Conservation (phyloP, 1,140 invertebrate species). For the Bathynomus jamesi region DNA sequence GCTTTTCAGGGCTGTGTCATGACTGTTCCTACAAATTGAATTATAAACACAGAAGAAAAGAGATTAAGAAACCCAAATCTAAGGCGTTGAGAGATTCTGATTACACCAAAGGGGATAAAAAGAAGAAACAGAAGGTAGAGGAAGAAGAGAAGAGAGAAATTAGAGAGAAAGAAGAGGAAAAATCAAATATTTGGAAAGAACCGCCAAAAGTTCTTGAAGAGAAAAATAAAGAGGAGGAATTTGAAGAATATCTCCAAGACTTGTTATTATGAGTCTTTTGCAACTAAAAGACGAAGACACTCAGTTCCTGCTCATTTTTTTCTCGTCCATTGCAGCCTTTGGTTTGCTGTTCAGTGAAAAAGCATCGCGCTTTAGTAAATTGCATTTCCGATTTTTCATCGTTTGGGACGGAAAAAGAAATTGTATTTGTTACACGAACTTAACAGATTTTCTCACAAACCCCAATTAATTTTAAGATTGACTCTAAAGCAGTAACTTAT, state of each 20-base stretch:
- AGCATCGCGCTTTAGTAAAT: too few species aligned
- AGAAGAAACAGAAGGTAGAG: not conserved
- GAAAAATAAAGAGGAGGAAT: conserved; percentile 8
- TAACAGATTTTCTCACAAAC: too few species aligned
- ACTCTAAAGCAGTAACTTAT: too few species aligned
- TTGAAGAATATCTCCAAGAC: conserved; percentile 15
- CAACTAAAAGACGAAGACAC: too few species aligned
- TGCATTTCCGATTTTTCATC: too few species aligned
- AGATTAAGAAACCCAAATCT: not conserved
- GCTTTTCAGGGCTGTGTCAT: not conserved
- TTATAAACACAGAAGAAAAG: not conserved
- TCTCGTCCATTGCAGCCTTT: too few species aligned
- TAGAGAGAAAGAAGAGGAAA: not conserved
- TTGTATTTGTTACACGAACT: too few species aligned
- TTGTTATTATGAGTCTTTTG: conserved; percentile 7
- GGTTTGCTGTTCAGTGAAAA: too few species aligned
- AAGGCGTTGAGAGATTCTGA: not conserved
- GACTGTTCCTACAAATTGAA: not conserved
- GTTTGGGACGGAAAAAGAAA: too few species aligned
- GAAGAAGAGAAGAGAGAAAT: not conserved
- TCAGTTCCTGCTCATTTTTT: too few species aligned
- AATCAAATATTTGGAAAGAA: conserved; percentile 7
- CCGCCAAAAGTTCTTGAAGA: conserved; percentile 7
- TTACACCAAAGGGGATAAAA: not conserved
- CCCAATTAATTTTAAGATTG: too few species aligned